Evolutionary conservation across 2,797 vertebrate species (phyloP).

Genomic region (Sebastes trivittatus): DNA sequence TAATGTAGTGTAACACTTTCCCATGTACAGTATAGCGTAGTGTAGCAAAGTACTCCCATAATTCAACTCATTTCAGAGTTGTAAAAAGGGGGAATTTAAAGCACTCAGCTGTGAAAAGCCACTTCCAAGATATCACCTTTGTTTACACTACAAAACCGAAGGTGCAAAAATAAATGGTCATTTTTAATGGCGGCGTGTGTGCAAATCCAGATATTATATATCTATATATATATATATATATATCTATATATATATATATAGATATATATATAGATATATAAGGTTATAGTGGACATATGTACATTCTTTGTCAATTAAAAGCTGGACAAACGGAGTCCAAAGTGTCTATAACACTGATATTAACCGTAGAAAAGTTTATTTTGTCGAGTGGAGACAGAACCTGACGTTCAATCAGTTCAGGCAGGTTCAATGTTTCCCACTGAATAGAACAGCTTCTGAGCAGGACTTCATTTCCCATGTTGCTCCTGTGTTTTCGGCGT

Average conservation of each 20-base stretch:
- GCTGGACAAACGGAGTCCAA: constrained; percentile 6
- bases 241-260: too few species aligned
- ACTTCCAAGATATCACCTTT: not conserved
- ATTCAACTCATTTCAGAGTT: not conserved
- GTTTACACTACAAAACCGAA: constrained; percentile 4
- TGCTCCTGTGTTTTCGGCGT: not conserved
- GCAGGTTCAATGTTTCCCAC: constrained; percentile 4
- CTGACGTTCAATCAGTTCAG: not conserved
- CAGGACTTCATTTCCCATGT: constrained; percentile 20
- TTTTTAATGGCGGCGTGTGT: constrained; percentile 38
- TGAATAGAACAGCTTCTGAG: constrained; percentile 18
- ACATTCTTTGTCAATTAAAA: constrained; percentile 55
- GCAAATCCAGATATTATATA: constrained; percentile 24
- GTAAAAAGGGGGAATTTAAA: constrained; percentile 13
- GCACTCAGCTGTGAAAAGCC: constrained; percentile 36
- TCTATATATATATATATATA: not conserved
- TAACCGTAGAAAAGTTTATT: not conserved
- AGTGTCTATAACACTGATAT: constrained; percentile 58
- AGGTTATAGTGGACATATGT: constrained; percentile 43
- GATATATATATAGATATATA: not conserved
- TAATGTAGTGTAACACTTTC: constrained; percentile 12
- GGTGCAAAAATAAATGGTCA: constrained; percentile 24
- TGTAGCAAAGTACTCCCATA: not conserved
- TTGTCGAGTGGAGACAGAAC: constrained; percentile 6
- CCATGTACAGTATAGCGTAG: not conserved